phyloP scores from a whole-genome alignment of 2,797 vertebrate species.

The Glyptemys insculpta region DNA sequence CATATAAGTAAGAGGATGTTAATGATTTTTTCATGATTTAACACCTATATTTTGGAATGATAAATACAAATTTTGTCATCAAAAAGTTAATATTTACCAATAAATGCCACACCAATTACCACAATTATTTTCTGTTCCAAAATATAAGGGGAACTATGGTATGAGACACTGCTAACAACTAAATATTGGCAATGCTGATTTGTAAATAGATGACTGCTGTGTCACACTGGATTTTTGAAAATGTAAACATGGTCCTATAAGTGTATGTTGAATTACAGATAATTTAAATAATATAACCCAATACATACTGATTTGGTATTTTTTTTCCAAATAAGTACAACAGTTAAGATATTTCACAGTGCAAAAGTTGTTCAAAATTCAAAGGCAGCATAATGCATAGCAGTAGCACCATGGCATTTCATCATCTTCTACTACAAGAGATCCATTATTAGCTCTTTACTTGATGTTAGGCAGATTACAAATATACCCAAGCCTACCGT shows the following conservation, averaged over 20 bases:
- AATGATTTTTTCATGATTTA: neutral
- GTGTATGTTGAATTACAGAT: neutral
- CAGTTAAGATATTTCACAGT: rapidly evolving
- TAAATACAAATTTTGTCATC: neutral
- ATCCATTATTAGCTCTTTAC: neutral
- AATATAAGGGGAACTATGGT: neutral
- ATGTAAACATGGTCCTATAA: neutral
- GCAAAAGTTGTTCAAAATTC: neutral
- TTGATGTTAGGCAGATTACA: neutral
- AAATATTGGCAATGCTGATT: neutral
- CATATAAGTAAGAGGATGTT: neutral
- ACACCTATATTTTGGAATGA: neutral
- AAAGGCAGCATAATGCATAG: neutral
- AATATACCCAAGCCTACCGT: neutral
- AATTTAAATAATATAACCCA: neutral
- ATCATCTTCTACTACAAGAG: neutral
- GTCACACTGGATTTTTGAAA: neutral
- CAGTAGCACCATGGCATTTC: no score
- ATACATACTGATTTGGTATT: neutral
- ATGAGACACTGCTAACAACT: neutral
- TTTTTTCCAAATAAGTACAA: neutral
- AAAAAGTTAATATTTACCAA: neutral
- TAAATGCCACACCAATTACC: neutral
- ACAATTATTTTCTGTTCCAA: neutral
- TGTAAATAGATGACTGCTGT: neutral